Percentiles rank a stretch among this genome's conserved stretches.
phyloP scores from a whole-genome alignment of 2,888 invertebrate species.

The Alentia gelatinosa region DNA sequence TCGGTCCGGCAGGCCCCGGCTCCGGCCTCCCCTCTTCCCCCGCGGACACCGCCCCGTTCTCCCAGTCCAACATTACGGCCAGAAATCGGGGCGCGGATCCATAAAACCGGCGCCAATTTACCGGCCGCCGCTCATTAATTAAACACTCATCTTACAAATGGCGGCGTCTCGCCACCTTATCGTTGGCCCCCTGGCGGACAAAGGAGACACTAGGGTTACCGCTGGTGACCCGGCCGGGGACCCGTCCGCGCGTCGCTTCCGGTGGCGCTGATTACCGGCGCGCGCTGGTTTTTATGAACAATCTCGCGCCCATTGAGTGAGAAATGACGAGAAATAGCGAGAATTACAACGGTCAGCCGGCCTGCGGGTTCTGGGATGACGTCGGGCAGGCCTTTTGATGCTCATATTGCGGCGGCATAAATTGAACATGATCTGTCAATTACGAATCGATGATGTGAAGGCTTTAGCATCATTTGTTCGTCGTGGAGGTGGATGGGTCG shows the following conservation, averaged over 20 bases:
- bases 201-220: not conserved
- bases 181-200: not conserved
- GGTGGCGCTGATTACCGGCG: not conserved
- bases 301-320: not conserved
- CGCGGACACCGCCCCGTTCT: not conserved
- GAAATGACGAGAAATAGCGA: not conserved
- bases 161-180: not conserved
- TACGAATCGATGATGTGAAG: not conserved
- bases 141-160: not conserved
- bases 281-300: conserved; percentile 7
- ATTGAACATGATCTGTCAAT: not conserved
- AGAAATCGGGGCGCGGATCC: not conserved
- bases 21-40: not conserved
- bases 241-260: not conserved
- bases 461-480: not conserved
- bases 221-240: not conserved
- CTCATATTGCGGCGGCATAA: not conserved
- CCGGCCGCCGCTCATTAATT: not conserved
- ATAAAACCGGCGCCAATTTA: not conserved
- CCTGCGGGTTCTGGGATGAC: not conserved
- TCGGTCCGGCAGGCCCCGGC: not conserved
- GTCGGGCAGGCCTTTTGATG: not conserved
- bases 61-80: not conserved
- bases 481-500: not conserved
- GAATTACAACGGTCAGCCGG: not conserved